Conservation (phyloP, 2,113 vertebrate genomes). For the Laticauda colubrina region DNA sequence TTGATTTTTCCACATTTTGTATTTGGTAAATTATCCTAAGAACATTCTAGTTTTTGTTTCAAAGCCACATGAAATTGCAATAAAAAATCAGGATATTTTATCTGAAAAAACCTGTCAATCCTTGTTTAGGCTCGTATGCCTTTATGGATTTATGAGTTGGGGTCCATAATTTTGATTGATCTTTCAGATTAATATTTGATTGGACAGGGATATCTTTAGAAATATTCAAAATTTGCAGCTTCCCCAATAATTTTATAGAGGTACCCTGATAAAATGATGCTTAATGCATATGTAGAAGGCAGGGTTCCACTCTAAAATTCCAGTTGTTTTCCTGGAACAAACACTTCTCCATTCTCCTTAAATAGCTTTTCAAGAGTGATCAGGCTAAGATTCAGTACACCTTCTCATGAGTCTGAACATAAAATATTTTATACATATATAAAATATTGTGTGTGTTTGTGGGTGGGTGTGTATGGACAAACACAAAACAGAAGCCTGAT, state of each 20-base stretch:
- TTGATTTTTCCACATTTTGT: background rate
- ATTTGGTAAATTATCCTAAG: background rate
- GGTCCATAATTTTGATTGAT: background rate
- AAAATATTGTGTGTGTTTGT: no score
- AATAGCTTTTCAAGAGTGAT: background rate
- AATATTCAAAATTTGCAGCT: background rate
- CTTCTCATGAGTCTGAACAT: background rate
- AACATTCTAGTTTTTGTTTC: background rate
- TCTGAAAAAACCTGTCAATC: background rate
- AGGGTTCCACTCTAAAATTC: background rate
- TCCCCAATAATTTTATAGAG: background rate
- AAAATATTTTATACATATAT: background rate
- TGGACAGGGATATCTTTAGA: background rate
- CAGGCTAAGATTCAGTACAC: background rate
- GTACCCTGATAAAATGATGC: background rate
- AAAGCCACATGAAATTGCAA: background rate
- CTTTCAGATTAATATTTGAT: background rate
- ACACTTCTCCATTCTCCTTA: background rate
- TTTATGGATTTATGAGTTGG: background rate
- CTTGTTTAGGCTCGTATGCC: background rate
- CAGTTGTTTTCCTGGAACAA: background rate
- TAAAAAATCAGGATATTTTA: background rate
- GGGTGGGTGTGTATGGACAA: no score
- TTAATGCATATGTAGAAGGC: background rate
- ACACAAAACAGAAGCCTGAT: no score